Evolutionary conservation across 1,140 invertebrate genomes (phyloP).

Genomic region (Leguminivora glycinivorella): DNA sequence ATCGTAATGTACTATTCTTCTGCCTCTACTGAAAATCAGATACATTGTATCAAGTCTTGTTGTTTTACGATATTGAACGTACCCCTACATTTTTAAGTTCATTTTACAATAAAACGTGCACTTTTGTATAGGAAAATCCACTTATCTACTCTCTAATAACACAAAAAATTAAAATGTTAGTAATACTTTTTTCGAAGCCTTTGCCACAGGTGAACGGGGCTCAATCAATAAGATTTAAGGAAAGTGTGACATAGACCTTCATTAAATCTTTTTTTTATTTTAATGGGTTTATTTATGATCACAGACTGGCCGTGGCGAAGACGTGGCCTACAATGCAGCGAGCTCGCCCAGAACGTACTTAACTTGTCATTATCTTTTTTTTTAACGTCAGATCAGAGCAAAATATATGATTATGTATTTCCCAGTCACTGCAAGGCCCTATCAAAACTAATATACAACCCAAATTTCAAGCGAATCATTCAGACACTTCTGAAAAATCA

Average conservation of each 20-base stretch:
- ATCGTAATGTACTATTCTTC: too few species aligned
- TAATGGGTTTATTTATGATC: too few species aligned
- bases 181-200: not conserved
- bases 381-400: too few species aligned
- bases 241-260: not conserved
- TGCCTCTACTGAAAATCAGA: too few species aligned
- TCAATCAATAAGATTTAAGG: not conserved
- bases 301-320: too few species aligned
- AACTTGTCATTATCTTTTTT: too few species aligned
- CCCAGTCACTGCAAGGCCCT: not conserved
- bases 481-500: conserved; percentile 16
- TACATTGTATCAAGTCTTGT: too few species aligned
- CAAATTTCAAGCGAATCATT: conserved; percentile 9
- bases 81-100: too few species aligned
- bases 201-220: not conserved
- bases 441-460: conserved; percentile 4
- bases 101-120: not conserved
- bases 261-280: not conserved
- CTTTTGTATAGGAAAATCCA: not conserved
- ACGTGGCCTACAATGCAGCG: too few species aligned
- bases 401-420: too few species aligned
- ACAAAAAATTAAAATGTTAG: not conserved
- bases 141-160: not conserved
- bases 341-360: too few species aligned
- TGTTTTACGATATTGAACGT: too few species aligned